Base-by-base conservation (phyloP, 1,140 invertebrate genomes). In the Phymorhynchus buccinoides region DNA sequence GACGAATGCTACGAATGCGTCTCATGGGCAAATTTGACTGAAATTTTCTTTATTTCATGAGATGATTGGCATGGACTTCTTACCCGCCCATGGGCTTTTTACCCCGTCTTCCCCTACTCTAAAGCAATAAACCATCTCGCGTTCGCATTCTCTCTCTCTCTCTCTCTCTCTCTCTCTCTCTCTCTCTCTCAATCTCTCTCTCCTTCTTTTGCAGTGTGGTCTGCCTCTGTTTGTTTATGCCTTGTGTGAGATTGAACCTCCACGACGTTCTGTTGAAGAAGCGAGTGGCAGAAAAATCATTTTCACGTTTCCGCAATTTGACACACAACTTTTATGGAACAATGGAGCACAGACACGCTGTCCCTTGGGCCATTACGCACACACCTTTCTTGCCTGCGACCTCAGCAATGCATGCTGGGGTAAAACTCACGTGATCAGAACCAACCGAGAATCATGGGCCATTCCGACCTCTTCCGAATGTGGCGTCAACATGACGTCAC, bases 351-450 rank as follows among this genome's bases (percentile, higher is more conserved):
- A 35, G n/a, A 37, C 14, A 41, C 71, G 14, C 32, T 75, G 71
- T 41, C 6, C 71, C 16, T 32, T 75, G n/a, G 35, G 71, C 37
- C 71, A 75, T n/a, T 16, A 35, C 35, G 37, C 16, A 16, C 71
- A 75, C 71, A 75, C 71, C 9, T 16, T 30, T 27, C 27, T 75
- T 0, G 35, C 39, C 32, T 75, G 71, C 30, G 71, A 75, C 71
- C 30, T 35, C 6, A n/a, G 32, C 71, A 75, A 32, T 41, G 71
- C 71, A 27, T 75, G 71, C 71, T 75, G 71, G 71, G 30, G 71
- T 30, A 37, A 75, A 75, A 3, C 9, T 6, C 3, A 62, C 56
- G 35, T 75, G 71, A 3, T 16, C 71, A 39, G 71, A 14, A 39
- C 71, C 9, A 39, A 7, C 27, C 71, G 1, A 4, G 56, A 9